Percentiles rank a stretch among this genome's conserved stretches.
phyloP scores from a whole-genome alignment of 1,140 invertebrate genomes.

The Cylas formicarius region DNA sequence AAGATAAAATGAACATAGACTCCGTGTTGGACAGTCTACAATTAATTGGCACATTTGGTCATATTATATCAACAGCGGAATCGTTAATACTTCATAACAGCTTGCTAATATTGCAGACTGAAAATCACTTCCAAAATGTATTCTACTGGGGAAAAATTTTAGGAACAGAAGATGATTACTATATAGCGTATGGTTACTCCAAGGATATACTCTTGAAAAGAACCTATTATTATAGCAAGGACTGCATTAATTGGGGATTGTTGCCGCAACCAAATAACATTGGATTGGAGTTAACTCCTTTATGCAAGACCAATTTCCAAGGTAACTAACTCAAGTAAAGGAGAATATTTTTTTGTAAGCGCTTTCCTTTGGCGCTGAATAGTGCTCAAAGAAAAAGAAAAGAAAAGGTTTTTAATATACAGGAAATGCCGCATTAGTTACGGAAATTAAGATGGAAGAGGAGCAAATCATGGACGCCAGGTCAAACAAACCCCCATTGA shows the following conservation, averaged over 20 bases:
- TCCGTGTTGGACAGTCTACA: slow-evolving; percentile 37
- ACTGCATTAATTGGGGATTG: slow-evolving; percentile 61
- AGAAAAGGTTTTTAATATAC: background rate
- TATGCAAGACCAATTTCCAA: slow-evolving; percentile 47
- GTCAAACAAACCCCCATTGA: slow-evolving; percentile 32
- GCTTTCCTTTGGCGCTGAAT: no score
- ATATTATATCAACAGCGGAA: slow-evolving; percentile 57
- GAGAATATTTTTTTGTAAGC: no score
- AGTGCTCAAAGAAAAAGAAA: no score
- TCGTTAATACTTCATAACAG: slow-evolving; percentile 61
- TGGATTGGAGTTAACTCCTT: slow-evolving; percentile 50
- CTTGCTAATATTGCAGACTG: slow-evolving; percentile 59
- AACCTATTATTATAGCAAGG: slow-evolving; percentile 63
- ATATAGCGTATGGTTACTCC: slow-evolving; percentile 62
- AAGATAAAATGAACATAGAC: slow-evolving; percentile 38
- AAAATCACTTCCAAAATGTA: slow-evolving; percentile 66
- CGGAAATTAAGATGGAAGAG: slow-evolving; percentile 44
- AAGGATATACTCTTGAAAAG: slow-evolving; percentile 57
- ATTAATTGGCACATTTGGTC: slow-evolving; percentile 48
- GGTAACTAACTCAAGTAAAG: no score
- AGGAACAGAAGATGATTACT: slow-evolving; percentile 61
- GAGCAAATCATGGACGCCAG: slow-evolving; percentile 32
- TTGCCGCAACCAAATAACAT: slow-evolving; percentile 54
- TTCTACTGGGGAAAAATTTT: slow-evolving; percentile 70
- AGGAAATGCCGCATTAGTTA: slow-evolving; percentile 50